These are phyloP conservation scores for Holothuria leucospilota DNA, from an alignment of 53 echinoderm and acorn worm genomes.

Conservation along the genomic window DNA sequence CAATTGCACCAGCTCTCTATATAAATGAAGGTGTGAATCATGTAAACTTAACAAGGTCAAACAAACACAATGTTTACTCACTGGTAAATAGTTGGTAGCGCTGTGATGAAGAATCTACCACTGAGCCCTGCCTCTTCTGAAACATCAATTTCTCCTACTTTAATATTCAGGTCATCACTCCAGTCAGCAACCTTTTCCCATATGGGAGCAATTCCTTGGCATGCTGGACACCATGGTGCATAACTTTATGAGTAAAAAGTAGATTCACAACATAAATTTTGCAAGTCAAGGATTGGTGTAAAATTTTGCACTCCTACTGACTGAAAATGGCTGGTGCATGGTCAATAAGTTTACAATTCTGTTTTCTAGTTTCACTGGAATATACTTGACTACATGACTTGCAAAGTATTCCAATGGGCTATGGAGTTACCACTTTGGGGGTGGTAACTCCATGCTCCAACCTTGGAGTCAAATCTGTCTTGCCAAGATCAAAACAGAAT, in stretches of 20 bases:
- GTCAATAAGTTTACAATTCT: neutral
- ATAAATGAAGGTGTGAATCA: too few species aligned
- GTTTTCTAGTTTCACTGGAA: too few species aligned
- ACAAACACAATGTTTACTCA: constrained; percentile 45
- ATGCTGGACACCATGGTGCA: constrained; percentile 99
- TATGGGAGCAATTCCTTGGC: constrained; percentile 81
- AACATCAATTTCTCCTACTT: constrained; percentile 92
- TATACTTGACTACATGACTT: too few species aligned
- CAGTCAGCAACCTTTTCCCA: constrained; percentile 74
- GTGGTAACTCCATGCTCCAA: too few species aligned
- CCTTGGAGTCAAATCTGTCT: too few species aligned
- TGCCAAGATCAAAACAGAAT: too few species aligned
- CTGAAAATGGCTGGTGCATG: neutral
- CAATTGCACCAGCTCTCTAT: too few species aligned
- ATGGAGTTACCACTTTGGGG: too few species aligned
- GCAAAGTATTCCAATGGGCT: too few species aligned
- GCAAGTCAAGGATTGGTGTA: neutral
- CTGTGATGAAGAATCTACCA: constrained; percentile 90
- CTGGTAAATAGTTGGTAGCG: constrained; percentile 94
- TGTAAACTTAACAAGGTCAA: too few species aligned
- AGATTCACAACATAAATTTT: neutral
- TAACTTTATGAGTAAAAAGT: constrained; percentile 63
- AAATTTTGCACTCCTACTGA: neutral
- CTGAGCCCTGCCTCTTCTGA: constrained; percentile 90
- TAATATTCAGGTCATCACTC: constrained; percentile 79